Base-by-base conservation (phyloP, 2,888 invertebrate species). In the Melanostoma scalare region DNA sequence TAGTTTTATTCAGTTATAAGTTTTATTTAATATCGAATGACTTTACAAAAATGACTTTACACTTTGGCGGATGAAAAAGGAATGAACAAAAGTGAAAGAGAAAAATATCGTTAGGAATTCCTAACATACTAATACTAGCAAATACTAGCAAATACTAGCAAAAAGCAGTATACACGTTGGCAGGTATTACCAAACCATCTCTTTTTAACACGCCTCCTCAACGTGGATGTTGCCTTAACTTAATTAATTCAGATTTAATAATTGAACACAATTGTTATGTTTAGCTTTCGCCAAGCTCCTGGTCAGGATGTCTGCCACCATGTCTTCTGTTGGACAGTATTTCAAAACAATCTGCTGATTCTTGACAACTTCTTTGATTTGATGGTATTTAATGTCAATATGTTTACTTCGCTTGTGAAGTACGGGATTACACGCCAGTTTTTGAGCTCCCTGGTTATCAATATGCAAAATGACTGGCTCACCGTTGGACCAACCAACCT, bases 361-460 rank as follows among this genome's bases (percentile, higher is more conserved):
- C 42, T 71, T 73, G 53, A 60, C 69, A 55, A 76, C 58, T 30
- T 85, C 55, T 33, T 68, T 61, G 2, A 79, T 61, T 69, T 73
- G 69, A 69, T 80, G 80, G 48, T 73, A 85, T 40, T 60, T 78
- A 6, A 75, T 63, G 30, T 80, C 73, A 9, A 79, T 79, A 20
- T 82, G 79, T 35, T 86, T 84, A 33, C 73, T 84, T 8, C 85
- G 72, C 6, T 78, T 72, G 40, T 79, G 73, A 40, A 60, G 75
- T 31, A 58, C 78, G 1, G 72, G 60, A 61, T 85, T 75, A 8
- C 71, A 55, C 5, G 69, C 73, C 6, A 86, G 63, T n/a, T 65
- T 77, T 48, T 79, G 61, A 6, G 76, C 74, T 33, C 71, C 71
- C 30, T 72, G 65, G 52, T 77, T 84, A 40, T 84, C 84, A 36